These are phyloP conservation scores for Alca torda DNA, from an alignment of 2,797 vertebrate species.

Conservation along the genomic window DNA sequence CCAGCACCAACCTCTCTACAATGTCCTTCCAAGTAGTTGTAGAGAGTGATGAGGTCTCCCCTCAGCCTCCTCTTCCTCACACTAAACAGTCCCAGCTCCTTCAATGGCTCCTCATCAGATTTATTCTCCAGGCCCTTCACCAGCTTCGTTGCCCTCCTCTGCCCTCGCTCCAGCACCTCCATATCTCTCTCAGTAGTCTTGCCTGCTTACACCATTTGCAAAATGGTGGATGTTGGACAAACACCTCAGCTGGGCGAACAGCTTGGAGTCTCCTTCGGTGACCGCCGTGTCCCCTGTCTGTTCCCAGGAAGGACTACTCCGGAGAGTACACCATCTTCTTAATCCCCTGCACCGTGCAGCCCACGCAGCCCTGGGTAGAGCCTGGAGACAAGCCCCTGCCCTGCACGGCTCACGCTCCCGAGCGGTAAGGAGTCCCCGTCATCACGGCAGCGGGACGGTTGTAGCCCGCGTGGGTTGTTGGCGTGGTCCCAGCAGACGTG, in stretches of 20 bases:
- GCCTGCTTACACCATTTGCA: not conserved
- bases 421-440: constrained; percentile 79
- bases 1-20: too few relatives aligned
- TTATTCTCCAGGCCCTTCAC: too few relatives aligned
- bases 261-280: not conserved
- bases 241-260: not conserved
- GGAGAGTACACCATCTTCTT: constrained; percentile 94
- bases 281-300: not conserved
- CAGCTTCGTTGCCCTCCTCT: too few relatives aligned
- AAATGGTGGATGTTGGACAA: not conserved
- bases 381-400: constrained; percentile 92
- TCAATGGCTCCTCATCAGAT: too few relatives aligned
- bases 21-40: too few relatives aligned
- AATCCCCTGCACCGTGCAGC: constrained; percentile 95
- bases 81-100: too few relatives aligned
- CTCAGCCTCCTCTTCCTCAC: too few relatives aligned
- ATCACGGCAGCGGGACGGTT: rapidly evolving
- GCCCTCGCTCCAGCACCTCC: too few relatives aligned
- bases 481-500: rapidly evolving
- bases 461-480: not conserved
- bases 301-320: constrained; percentile 93
- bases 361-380: constrained; percentile 93
- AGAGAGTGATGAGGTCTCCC: too few relatives aligned
- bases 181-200: not conserved
- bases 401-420: constrained; percentile 93